Percentiles rank a stretch among this genome's conserved stretches.
Evolutionary conservation across 1,140 invertebrate genomes (phyloP).

Genomic region (Stratiolaelaps scimitus): DNA sequence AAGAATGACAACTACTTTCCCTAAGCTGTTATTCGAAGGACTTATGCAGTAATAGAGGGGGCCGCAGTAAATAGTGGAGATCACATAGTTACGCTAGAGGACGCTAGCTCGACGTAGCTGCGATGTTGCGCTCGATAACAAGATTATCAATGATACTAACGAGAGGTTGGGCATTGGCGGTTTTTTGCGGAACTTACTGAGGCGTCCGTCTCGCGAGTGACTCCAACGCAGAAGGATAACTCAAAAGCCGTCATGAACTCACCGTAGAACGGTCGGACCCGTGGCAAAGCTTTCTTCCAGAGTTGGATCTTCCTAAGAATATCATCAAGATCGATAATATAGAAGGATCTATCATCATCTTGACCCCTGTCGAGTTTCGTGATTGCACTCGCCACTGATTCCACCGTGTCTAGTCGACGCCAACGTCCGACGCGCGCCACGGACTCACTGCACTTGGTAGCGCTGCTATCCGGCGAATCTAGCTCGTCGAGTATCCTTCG

Average conservation of each 20-base stretch:
- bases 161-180: not conserved
- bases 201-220: not conserved
- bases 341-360: not conserved
- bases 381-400: not conserved
- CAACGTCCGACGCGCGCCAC: too few species aligned
- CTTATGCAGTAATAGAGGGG: too few species aligned
- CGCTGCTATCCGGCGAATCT: too few species aligned
- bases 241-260: not conserved
- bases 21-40: too few species aligned
- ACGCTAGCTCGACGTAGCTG: not conserved
- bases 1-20: too few species aligned
- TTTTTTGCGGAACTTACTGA: not conserved
- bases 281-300: not conserved
- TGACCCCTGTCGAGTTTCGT: not conserved
- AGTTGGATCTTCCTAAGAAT: not conserved
- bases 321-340: constrained; percentile 1
- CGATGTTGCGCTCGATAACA: not conserved
- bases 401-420: too few species aligned
- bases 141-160: not conserved
- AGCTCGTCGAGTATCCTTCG: too few species aligned
- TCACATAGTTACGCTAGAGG: not conserved
- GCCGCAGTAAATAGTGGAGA: too few species aligned
- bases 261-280: not conserved
- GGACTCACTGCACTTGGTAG: too few species aligned
- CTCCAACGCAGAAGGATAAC: not conserved